A percentile compares a stretch with the other conserved stretches of the same genome.
phyloP scores from a whole-genome alignment of 2,888 invertebrate species.

The Parelbella ahira region DNA sequence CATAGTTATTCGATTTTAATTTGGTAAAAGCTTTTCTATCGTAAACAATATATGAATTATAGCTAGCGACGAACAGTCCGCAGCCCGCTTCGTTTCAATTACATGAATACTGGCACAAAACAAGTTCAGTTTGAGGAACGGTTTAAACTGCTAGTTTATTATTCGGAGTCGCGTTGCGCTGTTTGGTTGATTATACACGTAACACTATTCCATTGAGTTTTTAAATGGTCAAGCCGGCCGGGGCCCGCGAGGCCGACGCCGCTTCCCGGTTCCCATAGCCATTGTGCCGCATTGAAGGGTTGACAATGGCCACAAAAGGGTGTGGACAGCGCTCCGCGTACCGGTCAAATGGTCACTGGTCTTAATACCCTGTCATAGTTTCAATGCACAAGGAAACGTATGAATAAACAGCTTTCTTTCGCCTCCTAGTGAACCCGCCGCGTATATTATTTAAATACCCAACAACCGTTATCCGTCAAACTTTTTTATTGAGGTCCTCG shows the following conservation, averaged over 20 bases:
- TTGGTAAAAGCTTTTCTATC: too few species aligned
- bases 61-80: slow-evolving; percentile 6
- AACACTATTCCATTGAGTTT: slow-evolving; percentile 49
- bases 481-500: slow-evolving; percentile 52
- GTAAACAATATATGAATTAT: too few species aligned
- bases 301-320: slow-evolving; percentile 71
- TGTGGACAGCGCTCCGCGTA: slow-evolving; percentile 70
- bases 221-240: slow-evolving; percentile 58
- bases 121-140: slow-evolving; percentile 13
- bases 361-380: slow-evolving; percentile 63
- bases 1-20: too few species aligned
- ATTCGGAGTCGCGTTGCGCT: slow-evolving; percentile 14
- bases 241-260: slow-evolving; percentile 36
- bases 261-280: slow-evolving; percentile 75
- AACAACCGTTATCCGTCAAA: slow-evolving; percentile 71
- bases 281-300: slow-evolving; percentile 64
- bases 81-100: slow-evolving; percentile 8
- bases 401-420: slow-evolving; percentile 71
- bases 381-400: slow-evolving; percentile 69
- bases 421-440: slow-evolving; percentile 55
- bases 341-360: slow-evolving; percentile 74
- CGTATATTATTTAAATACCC: slow-evolving; percentile 75
- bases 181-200: slow-evolving; percentile 34
- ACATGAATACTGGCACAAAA: slow-evolving; percentile 15
- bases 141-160: slow-evolving; percentile 21